Percentiles rank a stretch among this genome's conserved stretches.
Conservation (phyloP, 2,888 invertebrate species). For the Melanotus villosus region DNA sequence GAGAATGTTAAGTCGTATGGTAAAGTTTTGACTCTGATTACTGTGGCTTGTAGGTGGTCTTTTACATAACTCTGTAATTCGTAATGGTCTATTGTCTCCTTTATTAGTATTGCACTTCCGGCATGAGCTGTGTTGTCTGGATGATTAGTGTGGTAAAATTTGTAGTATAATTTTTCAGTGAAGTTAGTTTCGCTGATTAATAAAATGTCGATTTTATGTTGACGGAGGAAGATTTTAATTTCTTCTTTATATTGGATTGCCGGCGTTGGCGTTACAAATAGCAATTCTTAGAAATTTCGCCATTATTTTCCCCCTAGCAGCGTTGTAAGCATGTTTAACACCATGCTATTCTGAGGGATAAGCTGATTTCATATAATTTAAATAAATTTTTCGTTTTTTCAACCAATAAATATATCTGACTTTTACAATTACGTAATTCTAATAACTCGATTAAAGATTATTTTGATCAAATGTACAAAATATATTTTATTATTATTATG, state of each 20-base stretch:
- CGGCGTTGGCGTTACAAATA: conserved; percentile 34
- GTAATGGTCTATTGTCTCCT: conserved; percentile 28
- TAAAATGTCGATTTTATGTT: conserved; percentile 39
- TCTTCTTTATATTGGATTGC: conserved; percentile 23
- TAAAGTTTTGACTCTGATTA: conserved; percentile 22
- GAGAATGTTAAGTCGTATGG: conserved; percentile 18
- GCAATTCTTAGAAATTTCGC: background rate
- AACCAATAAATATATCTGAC: too few species aligned
- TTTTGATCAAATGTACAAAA: too few species aligned
- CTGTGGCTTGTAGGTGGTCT: conserved; percentile 26
- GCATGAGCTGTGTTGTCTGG: too few species aligned
- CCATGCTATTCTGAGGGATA: too few species aligned
- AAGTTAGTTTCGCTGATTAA: conserved; percentile 47
- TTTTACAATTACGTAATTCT: too few species aligned
- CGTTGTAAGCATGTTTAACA: too few species aligned
- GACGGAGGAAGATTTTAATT: conserved; percentile 23
- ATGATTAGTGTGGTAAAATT: background rate
- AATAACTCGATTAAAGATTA: too few species aligned
- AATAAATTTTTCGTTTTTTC: too few species aligned
- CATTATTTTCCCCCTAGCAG: background rate
- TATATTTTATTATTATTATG: too few species aligned
- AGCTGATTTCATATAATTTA: too few species aligned
- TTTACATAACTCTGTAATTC: conserved; percentile 39
- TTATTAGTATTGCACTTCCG: conserved; percentile 34
- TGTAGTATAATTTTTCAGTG: conserved; percentile 34